A percentile compares a stretch with the other conserved stretches of the same genome.
Conservation (phyloP, 2,888 invertebrate genomes). For the Coleophora flavipennella region DNA sequence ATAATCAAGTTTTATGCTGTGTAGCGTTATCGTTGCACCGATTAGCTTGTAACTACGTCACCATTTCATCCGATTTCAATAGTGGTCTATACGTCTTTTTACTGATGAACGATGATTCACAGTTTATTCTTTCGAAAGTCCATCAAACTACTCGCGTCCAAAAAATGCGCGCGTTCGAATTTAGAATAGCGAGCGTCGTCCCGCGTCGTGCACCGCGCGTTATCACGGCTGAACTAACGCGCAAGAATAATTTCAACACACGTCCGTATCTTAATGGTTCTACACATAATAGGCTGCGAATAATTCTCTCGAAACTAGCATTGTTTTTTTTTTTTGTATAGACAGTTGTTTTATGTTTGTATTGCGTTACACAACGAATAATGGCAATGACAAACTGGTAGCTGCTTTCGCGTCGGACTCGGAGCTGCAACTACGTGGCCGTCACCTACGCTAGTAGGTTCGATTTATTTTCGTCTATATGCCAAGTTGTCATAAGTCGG, state of each 20-base stretch:
- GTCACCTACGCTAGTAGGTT: slow-evolving; percentile 31
- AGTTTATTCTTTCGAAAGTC: too few relatives aligned
- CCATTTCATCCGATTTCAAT: too few relatives aligned
- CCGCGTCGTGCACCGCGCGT: slow-evolving; percentile 49
- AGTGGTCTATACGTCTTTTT: too few relatives aligned
- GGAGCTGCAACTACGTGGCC: slow-evolving; percentile 25
- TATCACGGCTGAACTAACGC: slow-evolving; percentile 52
- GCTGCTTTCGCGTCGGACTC: slow-evolving; percentile 35
- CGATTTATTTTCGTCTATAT: slow-evolving; percentile 46
- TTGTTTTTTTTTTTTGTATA: slow-evolving; percentile 31
- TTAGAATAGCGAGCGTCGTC: slow-evolving; percentile 1
- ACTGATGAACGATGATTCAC: too few relatives aligned
- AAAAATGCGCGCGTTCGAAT: too few relatives aligned
- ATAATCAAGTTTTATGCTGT: too few relatives aligned
- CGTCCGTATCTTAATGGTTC: slow-evolving; percentile 37
- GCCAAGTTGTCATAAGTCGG: slow-evolving; percentile 6
- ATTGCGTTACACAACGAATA: slow-evolving; percentile 31
- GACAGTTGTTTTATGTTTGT: slow-evolving; percentile 30
- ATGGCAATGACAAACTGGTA: slow-evolving; percentile 19
- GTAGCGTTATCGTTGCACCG: too few relatives aligned
- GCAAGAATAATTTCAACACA: slow-evolving; percentile 33
- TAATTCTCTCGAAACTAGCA: slow-evolving; percentile 42
- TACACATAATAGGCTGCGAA: slow-evolving; percentile 43
- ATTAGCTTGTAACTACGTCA: too few relatives aligned
- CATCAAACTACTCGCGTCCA: too few relatives aligned